Evolutionary conservation across 2,888 invertebrate genomes (phyloP), one percentile per base, ranked within the genome.

Genomic region (Marasmarcha lunaedactyla): DNA sequence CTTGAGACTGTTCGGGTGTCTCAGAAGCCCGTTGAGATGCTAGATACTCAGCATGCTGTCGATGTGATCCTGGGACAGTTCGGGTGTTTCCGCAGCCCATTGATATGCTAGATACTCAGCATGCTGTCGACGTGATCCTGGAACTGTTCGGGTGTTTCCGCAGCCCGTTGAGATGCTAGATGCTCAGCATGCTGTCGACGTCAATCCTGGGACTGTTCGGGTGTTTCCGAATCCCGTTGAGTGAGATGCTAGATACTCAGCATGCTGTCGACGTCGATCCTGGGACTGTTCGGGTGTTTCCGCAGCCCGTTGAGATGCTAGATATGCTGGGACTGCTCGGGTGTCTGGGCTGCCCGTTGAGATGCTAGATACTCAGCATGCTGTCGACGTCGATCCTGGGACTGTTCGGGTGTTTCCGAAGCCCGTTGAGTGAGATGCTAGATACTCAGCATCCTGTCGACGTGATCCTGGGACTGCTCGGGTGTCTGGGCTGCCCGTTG

Each of bases 281-380:
- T 30, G 30, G 4, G n/a, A 30, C n/a, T 30, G n/a, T 30, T 30
- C n/a, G 6, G 30, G 30, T 7, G 6, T 30, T 11, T 30, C 3
- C n/a, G n/a, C 9, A 30, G 30, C 30, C 4, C 30, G 30, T 10
- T 7, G 30, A 9, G 30, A 30, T 10, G 30, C 30, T 30, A 30
- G 6, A 10, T 10, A 10, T 11, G 4, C 30, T 7, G 30, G 6
- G 11, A 7, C 3, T 25, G 30, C 11, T 30, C 30, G 4, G 30
- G 30, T 7, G 30, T 7, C n/a, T 30, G 6, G 6, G n/a, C 30
- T 42, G 49, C 45, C 44, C 43, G 42, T 49, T 48, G 42, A 36
- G 47, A 47, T 40, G 5, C 46, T n/a, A 48, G 40, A 43, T 44
- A 45, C 41, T 42, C 42, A 36, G 47, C 47, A n/a, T 46, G 47